phyloP scores from a whole-genome alignment of 2,888 invertebrate species.

The Synanthedon formicaeformis region DNA sequence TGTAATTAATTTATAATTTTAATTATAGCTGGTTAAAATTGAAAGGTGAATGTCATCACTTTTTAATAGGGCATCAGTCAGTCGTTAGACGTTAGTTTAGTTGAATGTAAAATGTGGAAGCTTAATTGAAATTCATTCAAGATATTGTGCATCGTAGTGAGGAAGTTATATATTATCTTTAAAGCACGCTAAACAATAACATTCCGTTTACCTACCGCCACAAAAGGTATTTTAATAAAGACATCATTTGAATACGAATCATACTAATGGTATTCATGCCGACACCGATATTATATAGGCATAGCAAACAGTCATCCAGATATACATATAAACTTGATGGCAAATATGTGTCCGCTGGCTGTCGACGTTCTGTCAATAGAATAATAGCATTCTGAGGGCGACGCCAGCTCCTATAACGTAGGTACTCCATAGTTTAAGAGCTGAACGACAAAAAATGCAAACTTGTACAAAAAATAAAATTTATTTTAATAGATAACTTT shows the following conservation, averaged over 20 bases:
- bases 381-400: conserved; percentile 24
- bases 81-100: no score
- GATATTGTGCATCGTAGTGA: background rate
- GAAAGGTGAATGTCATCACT: background rate
- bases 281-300: conserved; percentile 8
- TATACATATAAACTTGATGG: conserved; percentile 11
- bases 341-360: conserved; percentile 14
- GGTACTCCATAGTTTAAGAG: no score
- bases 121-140: background rate
- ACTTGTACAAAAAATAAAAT: no score
- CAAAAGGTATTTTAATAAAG: conserved; percentile 8
- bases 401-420: background rate
- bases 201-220: conserved; percentile 4
- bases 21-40: no score
- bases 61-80: no score
- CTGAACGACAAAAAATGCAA: no score
- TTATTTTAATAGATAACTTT: no score
- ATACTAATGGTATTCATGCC: background rate
- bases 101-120: background rate
- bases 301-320: conserved; percentile 17
- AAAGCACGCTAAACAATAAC: background rate
- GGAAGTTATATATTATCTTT: background rate
- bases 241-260: conserved; percentile 6
- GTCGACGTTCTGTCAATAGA: conserved; percentile 18
- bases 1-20: no score